phyloP scores from a whole-genome alignment of 92 coral and sea anemone genomes.

The Epizoanthus scotinus region DNA sequence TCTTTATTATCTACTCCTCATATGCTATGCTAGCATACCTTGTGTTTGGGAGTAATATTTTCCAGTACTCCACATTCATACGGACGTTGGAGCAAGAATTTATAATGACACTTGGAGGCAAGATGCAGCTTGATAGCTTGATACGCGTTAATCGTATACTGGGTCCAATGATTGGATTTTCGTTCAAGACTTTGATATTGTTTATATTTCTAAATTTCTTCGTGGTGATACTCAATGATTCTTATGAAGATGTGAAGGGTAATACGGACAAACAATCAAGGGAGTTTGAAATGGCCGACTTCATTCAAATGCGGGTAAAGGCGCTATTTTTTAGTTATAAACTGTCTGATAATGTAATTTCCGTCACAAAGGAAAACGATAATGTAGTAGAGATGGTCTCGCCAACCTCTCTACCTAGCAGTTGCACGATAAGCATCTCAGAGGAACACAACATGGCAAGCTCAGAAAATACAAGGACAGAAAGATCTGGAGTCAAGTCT shows the following conservation, averaged over 20 bases:
- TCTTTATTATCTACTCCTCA: conserved; percentile 52
- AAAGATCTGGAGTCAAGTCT: neutral
- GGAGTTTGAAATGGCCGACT: conserved; percentile 81
- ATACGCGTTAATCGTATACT: conserved; percentile 44
- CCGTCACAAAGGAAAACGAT: neutral
- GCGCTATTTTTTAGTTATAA: conserved; percentile 42
- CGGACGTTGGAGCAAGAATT: conserved; percentile 58
- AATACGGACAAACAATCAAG: conserved; percentile 56
- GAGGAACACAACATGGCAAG: neutral
- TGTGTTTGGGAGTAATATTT: conserved; percentile 53
- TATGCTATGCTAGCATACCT: conserved; percentile 55
- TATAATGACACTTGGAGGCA: conserved; percentile 69
- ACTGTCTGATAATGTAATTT: neutral
- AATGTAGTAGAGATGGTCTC: neutral
- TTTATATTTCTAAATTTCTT: conserved; percentile 84
- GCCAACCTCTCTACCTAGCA: neutral
- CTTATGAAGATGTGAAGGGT: conserved; percentile 60
- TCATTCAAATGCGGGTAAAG: conserved; percentile 57
- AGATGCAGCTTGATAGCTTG: conserved; percentile 53
- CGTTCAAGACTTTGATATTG: conserved; percentile 58
- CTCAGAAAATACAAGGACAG: neutral
- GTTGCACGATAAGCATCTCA: neutral
- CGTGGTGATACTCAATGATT: conserved; percentile 75
- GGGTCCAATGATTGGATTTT: conserved; percentile 67
- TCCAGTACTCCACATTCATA: conserved; percentile 48